Evolutionary conservation across 2,888 invertebrate species (phyloP), one percentile per base, ranked within the genome.

Genomic region (Leptura quadrifasciata): DNA sequence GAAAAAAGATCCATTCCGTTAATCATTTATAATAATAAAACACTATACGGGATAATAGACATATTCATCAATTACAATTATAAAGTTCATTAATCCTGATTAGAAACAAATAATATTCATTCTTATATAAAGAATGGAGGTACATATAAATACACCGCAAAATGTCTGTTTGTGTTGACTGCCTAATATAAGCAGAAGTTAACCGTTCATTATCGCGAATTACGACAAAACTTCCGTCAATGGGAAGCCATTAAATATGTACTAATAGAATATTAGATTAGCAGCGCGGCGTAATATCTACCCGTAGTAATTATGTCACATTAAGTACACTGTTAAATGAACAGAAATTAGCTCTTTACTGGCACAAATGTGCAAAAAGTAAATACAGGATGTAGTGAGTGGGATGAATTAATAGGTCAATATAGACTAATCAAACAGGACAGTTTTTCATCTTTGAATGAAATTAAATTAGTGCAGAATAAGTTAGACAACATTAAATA

Each of bases 181-280:
- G 12, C 12, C 39, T 39, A 39, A 39, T 39, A 39, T 15, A 39
- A 15, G 3, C 39, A 6, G 12, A 39, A 15, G 0, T 39, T 39
- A 39, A 39, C 12, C 39, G 39, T 39, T 39, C 39, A 39, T 39
- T 39, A 39, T 39, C 39, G 2, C 39, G 39, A 39, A 39, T 39
- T 39, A 39, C 39, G 39, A 39, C 39, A 39, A 39, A 39, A 39
- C 39, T 39, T 39, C 39, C 39, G 39, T 39, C 39, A 39, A 39
- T 39, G 39, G 39, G 39, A 39, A 39, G 39, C 15, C 39, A 39
- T 39, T 39, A 39, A 39, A 39, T 39, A 39, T 39, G 39, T 39
- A 39, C 39, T 39, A 39, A 39, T 39, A 39, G 39, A 39, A 15
- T 15, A 39, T 39, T 39, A 39, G 12, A 15, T 39, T 15, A 39